Base-by-base conservation (phyloP, 1,140 invertebrate genomes). In the Camponotus vicinus region DNA sequence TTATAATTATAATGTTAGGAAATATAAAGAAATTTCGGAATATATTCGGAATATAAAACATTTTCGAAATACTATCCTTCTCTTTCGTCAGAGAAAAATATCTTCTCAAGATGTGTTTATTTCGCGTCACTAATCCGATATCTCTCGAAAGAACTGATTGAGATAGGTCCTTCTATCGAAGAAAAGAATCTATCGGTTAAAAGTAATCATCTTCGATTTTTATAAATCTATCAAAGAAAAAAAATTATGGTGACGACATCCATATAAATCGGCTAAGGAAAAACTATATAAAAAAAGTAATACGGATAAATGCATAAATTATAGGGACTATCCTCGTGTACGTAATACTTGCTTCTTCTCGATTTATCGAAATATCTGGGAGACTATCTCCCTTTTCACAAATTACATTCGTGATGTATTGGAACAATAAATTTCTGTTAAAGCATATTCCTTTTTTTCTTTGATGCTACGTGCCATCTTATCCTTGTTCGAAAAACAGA, bases 371-470 rank as follows among this genome's bases (percentile, higher is more conserved):
- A 80, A 78, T 15, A 84, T 61, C 42, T 85, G 61, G n/a, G 59
- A 75, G 34, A 49, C 63, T 87, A 75, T 52, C 32, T 21, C 55
- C 67, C 55, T 89, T 89, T 82, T 85, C 80, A 78, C 78, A 85
- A 76, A 42, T 85, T 85, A 89, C 88, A 66, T 61, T 70, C 69
- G 80, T 84, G 86, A 89, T 92, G 86, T 92, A 93, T 85, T 82
- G 84, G 71, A 91, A 92, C 78, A 89, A 93, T 93, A 93, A 93
- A 92, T 85, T 87, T 71, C 77, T 85, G 85, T 88, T 90, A 87
- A 86, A 86, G 45, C 49, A 70, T 4, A 82, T 15, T 40, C 27
- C 37, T 82, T 21, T 61, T 55, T 11, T 82, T 21, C 5, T 70
- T 64, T 52, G 0, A 11, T 5, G 11, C 27, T 3, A 0, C 18